These are phyloP conservation scores for Morpho deidamia DNA, from an alignment of 2,888 invertebrate genomes.

Conservation along the genomic window DNA sequence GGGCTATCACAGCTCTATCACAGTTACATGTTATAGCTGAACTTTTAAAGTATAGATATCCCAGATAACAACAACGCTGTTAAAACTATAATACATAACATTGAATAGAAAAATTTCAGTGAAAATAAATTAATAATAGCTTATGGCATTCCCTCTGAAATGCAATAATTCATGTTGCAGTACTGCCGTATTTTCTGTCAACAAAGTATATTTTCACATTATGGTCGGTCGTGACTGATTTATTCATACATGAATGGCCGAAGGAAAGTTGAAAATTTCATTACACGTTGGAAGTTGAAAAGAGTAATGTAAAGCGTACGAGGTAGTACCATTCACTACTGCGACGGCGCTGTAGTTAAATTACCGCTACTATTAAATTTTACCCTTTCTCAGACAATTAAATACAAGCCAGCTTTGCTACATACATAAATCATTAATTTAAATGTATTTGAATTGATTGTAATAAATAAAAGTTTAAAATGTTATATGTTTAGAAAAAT, in stretches of 20 bases:
- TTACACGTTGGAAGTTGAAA: constrained; percentile 25
- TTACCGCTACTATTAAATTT: background rate
- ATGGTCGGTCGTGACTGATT: constrained; percentile 21
- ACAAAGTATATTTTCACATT: constrained; percentile 18
- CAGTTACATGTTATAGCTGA: too few relatives aligned
- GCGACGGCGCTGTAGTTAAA: background rate
- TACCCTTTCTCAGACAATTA: background rate
- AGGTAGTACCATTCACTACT: constrained; percentile 26
- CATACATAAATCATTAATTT: too few relatives aligned
- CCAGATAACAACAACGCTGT: too few relatives aligned
- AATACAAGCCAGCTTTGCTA: too few relatives aligned
- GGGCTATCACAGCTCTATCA: too few relatives aligned
- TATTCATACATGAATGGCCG: constrained; percentile 26
- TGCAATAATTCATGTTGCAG: constrained; percentile 11
- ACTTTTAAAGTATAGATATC: too few relatives aligned
- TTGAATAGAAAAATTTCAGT: too few relatives aligned
- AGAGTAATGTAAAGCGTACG: constrained; percentile 28
- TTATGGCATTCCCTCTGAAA: constrained; percentile 3
- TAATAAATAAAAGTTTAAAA: too few relatives aligned
- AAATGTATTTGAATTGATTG: too few relatives aligned
- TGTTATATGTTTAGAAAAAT: too few relatives aligned
- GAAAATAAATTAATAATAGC: background rate
- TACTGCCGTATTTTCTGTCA: constrained; percentile 16
- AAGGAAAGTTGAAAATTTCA: constrained; percentile 28
- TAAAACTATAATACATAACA: too few relatives aligned